Base-by-base conservation (phyloP, 2,888 invertebrate species). In the Hypomecis atomaria region DNA sequence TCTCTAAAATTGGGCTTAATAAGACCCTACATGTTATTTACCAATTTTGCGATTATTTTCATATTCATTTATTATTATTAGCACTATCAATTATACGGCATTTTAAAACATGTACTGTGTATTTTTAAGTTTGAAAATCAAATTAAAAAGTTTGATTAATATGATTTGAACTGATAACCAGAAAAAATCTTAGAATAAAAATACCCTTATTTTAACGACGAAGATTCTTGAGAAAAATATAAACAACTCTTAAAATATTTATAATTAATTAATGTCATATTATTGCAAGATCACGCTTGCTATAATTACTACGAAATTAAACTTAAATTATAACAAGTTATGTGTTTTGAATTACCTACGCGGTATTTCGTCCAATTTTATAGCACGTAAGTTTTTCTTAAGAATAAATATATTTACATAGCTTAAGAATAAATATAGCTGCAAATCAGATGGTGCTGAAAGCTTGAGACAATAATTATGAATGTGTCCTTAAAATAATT, bases 341-440 rank as follows among this genome's bases (percentile, higher is more conserved):
- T 13, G 6, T 47, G 11, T 49, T 76, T 83, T 79, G 83, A 79
- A 79, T 80, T 81, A 82, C 78, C 75, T 80, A 83, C 48, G 42
- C 59, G 69, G 76, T 71, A 56, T 56, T 74, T 78, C 81, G 79
- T 77, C 82, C 73, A 82, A 87, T 83, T 83, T 23, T 79, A 81
- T 70, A 71, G 74, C 72, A 78, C 84, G 81, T 81, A 82, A 85
- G 82, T 80, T 53, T 60, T 65, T 59, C 85, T 85, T 85, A 78
- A 85, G 78, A 89, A 89, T 90, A 89, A 89, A 88, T 90, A 90
- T 87, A 85, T 90, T 86, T 90, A 90, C 89, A 90, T 79, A 75
- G 73, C 82, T 85, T 86, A 87, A 75, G 59, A 78, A 79, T 75
- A 78, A 79, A 77, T 23, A 67, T 57, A 58, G 53, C 63, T 68